Conservation (phyloP, 2,113 vertebrate species). For the Spilogale gracilis region DNA sequence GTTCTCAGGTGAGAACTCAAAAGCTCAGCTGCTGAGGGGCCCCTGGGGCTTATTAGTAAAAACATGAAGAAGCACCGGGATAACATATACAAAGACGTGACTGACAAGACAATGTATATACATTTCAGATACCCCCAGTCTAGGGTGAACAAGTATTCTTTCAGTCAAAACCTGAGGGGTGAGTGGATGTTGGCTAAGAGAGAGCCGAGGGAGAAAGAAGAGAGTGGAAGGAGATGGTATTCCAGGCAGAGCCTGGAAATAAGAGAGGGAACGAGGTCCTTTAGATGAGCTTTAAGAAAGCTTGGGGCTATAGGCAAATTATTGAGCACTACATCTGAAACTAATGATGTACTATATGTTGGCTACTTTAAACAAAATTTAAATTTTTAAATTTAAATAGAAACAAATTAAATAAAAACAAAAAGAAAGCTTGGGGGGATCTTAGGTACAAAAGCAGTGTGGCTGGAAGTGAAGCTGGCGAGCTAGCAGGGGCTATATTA, state of each 20-base stretch:
- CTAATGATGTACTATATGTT: too few relatives aligned
- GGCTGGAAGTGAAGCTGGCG: background rate
- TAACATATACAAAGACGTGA: background rate
- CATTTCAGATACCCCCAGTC: background rate
- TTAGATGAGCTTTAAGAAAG: background rate
- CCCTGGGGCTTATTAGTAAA: background rate
- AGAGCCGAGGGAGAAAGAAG: background rate
- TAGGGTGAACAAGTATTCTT: background rate
- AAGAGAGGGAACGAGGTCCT: background rate
- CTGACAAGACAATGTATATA: background rate
- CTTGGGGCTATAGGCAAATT: background rate
- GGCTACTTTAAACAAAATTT: too few relatives aligned
- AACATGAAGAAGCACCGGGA: background rate
- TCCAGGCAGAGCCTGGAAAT: background rate
- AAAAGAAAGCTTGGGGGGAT: background rate
- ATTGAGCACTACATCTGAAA: background rate
- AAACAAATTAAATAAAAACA: too few relatives aligned
- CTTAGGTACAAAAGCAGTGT: background rate
- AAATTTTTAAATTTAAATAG: too few relatives aligned
- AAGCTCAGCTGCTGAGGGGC: background rate
- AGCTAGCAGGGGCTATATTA: conserved; percentile 4
- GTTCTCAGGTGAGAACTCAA: background rate
- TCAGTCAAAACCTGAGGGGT: background rate
- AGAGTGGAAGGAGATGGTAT: background rate
- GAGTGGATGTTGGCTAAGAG: background rate